Percentiles rank a stretch among this genome's conserved stretches.
These are phyloP conservation scores for Drosophila koepferae DNA, from an alignment of 2,888 invertebrate species.

Conservation along the genomic window DNA sequence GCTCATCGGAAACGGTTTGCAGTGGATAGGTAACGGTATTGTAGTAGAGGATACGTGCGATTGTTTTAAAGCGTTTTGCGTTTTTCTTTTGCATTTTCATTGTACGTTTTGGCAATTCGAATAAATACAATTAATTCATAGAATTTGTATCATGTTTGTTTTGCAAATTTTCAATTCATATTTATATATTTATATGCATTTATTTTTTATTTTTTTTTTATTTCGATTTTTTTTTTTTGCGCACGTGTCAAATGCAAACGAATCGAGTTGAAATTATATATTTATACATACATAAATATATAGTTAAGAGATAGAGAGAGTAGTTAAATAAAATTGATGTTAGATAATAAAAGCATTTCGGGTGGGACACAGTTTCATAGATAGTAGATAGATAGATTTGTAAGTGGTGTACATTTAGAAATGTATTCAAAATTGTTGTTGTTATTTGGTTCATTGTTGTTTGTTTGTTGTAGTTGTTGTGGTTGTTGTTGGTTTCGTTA, in stretches of 20 bases:
- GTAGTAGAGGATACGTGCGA: conserved; percentile 84
- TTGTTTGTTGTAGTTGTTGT: conserved; percentile 48
- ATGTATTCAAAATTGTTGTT: conserved; percentile 50
- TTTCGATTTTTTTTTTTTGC: conserved; percentile 33
- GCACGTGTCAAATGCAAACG: conserved; percentile 73
- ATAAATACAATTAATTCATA: conserved; percentile 34
- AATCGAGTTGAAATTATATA: conserved; percentile 67
- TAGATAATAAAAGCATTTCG: conserved; percentile 74
- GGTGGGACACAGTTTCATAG: conserved; percentile 53
- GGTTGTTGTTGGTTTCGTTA: conserved; percentile 52
- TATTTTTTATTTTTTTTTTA: background rate
- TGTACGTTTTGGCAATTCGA: conserved; percentile 53
- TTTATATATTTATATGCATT: conserved; percentile 7
- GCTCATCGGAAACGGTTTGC: conserved; percentile 79
- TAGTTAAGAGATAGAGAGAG: conserved; percentile 53
- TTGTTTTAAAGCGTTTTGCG: conserved; percentile 84
- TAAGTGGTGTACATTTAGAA: conserved; percentile 60
- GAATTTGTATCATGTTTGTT: conserved; percentile 18
- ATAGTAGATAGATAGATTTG: conserved; percentile 40
- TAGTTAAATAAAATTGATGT: conserved; percentile 74
- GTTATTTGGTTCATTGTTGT: conserved; percentile 55
- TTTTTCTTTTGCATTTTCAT: conserved; percentile 83
- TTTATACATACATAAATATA: conserved; percentile 74
- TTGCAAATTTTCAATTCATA: conserved; percentile 24
- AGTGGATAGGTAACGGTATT: conserved; percentile 83